Conservation (phyloP, 2,113 vertebrate species). For the Neodontobutis hainanensis region DNA sequence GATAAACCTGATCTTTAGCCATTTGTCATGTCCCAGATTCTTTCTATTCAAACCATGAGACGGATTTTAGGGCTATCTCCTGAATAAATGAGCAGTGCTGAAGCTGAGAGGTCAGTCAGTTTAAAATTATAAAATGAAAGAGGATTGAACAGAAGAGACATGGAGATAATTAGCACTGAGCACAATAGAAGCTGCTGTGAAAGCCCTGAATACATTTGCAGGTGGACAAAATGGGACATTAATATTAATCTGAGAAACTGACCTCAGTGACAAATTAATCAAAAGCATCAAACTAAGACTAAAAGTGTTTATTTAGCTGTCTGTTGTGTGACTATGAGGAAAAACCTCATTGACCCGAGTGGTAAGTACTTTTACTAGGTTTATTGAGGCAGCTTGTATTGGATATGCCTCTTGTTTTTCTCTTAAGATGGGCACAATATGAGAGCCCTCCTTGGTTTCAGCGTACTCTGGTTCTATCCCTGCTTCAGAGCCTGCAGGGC, state of each 20-base stretch:
- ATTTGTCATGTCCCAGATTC: conserved; percentile 26
- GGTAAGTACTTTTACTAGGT: no score
- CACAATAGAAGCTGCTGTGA: conserved; percentile 33
- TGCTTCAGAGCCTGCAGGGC: no score
- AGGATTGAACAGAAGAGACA: conserved; percentile 59
- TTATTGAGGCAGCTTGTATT: no score
- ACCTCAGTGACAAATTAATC: conserved; percentile 20
- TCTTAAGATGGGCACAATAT: no score
- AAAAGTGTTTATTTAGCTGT: neutral
- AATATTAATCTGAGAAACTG: conserved; percentile 6
- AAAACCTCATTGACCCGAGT: no score
- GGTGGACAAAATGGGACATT: conserved; percentile 15
- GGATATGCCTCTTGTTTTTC: no score
- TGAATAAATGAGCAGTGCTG: conserved; percentile 46
- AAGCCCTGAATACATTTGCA: conserved; percentile 22
- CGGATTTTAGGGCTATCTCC: conserved; percentile 51
- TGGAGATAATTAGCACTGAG: conserved; percentile 43
- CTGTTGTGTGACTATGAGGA: neutral
- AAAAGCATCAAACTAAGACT: conserved; percentile 7
- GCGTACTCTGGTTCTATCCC: no score
- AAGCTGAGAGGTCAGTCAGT: conserved; percentile 61
- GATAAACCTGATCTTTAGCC: conserved; percentile 29
- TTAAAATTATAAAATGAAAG: conserved; percentile 53
- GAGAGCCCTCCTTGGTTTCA: no score
- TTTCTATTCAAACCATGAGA: conserved; percentile 51